These are phyloP conservation scores for Galerucella pusilla DNA, from an alignment of 2,888 invertebrate genomes.

Conservation along the genomic window DNA sequence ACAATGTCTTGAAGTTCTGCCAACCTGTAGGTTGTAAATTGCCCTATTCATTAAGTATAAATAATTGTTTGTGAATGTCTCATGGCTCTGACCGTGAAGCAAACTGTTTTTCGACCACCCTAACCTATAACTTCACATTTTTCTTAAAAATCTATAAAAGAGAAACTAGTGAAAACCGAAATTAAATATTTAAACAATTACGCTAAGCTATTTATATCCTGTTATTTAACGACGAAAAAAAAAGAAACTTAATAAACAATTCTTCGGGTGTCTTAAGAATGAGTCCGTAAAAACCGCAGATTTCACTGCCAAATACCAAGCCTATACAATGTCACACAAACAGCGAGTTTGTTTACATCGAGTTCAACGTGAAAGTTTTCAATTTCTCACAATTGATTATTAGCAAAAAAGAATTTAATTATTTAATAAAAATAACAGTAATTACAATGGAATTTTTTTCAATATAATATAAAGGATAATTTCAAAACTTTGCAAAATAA, in stretches of 20 bases:
- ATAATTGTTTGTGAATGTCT: no score
- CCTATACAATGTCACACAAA: no score
- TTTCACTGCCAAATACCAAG: constrained; percentile 31
- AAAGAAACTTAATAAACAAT: constrained; percentile 18
- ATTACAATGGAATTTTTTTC: no score
- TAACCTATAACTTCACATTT: no score
- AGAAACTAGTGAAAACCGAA: background rate
- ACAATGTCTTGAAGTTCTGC: no score
- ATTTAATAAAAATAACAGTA: background rate
- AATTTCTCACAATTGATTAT: constrained; percentile 2
- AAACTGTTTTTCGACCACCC: no score
- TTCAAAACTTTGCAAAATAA: no score
- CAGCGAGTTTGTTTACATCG: constrained; percentile 14
- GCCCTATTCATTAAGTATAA: no score
- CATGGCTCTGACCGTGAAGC: no score
- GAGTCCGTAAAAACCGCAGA: constrained; percentile 10
- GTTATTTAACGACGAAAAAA: constrained; percentile 5
- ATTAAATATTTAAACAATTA: background rate
- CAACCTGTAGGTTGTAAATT: no score
- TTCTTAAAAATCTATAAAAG: background rate
- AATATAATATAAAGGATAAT: no score
- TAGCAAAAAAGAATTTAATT: background rate
- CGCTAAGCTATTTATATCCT: background rate
- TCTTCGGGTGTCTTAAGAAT: constrained; percentile 12
- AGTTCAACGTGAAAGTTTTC: constrained; percentile 24